Evolutionary conservation across 37 sponge, comb jelly and placozoan species (phyloP).

Genomic region (Ianthella basta): DNA sequence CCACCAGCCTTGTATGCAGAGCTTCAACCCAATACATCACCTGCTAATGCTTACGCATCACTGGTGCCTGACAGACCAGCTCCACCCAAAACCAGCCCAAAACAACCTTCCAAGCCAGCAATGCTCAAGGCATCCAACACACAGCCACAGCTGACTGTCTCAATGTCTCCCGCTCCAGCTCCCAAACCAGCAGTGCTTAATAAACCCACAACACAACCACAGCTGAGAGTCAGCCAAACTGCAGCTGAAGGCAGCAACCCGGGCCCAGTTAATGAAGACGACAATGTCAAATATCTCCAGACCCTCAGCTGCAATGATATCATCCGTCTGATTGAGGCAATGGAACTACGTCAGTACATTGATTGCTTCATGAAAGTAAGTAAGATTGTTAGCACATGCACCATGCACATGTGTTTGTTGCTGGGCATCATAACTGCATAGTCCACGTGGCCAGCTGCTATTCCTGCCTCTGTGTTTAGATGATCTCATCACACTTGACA

Average conservation of each 20-base stretch:
- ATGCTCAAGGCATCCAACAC: too few relatives aligned
- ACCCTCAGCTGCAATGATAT: neutral
- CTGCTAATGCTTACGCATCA: neutral
- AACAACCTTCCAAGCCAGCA: too few relatives aligned
- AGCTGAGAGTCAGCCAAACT: neutral
- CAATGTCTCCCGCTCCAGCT: conserved; percentile 6
- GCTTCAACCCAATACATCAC: neutral
- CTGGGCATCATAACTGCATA: too few relatives aligned
- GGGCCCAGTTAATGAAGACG: neutral
- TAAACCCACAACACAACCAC: neutral
- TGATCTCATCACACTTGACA: too few relatives aligned
- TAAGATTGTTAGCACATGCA: neutral
- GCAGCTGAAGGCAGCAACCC: neutral
- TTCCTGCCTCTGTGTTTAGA: too few relatives aligned
- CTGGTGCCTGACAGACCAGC: neutral
- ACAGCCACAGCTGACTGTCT: too few relatives aligned
- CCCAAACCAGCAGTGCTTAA: neutral
- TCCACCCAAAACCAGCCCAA: too few relatives aligned
- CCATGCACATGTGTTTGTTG: too few relatives aligned
- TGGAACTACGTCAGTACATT: conserved; percentile 6
- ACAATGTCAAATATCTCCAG: conserved; percentile 7
- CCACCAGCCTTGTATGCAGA: neutral
- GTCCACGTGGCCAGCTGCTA: too few relatives aligned
- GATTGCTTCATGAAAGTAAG: conserved; percentile 19
- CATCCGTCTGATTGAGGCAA: neutral